phyloP scores from a whole-genome alignment of 2,888 invertebrate genomes.

The Brenthis ino region DNA sequence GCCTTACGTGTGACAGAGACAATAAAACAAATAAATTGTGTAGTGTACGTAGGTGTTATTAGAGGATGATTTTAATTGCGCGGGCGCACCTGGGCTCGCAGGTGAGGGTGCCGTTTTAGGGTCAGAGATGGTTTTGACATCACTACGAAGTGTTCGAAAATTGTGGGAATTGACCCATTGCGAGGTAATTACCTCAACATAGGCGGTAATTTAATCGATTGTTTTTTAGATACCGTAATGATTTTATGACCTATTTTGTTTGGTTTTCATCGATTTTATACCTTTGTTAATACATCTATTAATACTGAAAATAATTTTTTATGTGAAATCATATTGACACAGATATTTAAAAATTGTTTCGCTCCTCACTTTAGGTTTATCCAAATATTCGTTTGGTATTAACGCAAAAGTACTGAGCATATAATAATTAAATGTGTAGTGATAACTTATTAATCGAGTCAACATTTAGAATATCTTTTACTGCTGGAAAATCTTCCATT shows the following conservation, averaged over 20 bases:
- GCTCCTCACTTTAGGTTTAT: too few relatives aligned
- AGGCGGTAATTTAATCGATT: slow-evolving; percentile 29
- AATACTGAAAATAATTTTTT: too few relatives aligned
- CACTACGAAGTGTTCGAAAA: slow-evolving; percentile 50
- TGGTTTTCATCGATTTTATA: slow-evolving; percentile 5
- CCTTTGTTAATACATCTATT: background rate
- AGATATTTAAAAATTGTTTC: too few relatives aligned
- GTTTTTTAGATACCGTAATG: slow-evolving; percentile 23
- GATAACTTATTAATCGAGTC: too few relatives aligned
- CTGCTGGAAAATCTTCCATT: too few relatives aligned
- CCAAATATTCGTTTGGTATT: too few relatives aligned
- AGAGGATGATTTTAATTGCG: slow-evolving; percentile 75
- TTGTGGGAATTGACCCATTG: slow-evolving; percentile 60
- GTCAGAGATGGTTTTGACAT: slow-evolving; percentile 70
- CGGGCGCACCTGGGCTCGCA: slow-evolving; percentile 74
- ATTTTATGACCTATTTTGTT: slow-evolving; percentile 21
- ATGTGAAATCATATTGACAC: too few relatives aligned
- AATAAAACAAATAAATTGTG: slow-evolving; percentile 69
- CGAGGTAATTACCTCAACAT: slow-evolving; percentile 37
- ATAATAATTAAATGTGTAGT: too few relatives aligned
- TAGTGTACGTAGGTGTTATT: slow-evolving; percentile 60
- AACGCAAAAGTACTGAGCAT: too few relatives aligned
- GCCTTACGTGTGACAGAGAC: slow-evolving; percentile 52
- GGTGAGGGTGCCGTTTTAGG: slow-evolving; percentile 74
- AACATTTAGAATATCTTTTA: too few relatives aligned